Percentiles rank a stretch among this genome's conserved stretches.
These are phyloP conservation scores for Lottia gigantea DNA, from an alignment of 2,888 invertebrate species.

Conservation along the genomic window DNA sequence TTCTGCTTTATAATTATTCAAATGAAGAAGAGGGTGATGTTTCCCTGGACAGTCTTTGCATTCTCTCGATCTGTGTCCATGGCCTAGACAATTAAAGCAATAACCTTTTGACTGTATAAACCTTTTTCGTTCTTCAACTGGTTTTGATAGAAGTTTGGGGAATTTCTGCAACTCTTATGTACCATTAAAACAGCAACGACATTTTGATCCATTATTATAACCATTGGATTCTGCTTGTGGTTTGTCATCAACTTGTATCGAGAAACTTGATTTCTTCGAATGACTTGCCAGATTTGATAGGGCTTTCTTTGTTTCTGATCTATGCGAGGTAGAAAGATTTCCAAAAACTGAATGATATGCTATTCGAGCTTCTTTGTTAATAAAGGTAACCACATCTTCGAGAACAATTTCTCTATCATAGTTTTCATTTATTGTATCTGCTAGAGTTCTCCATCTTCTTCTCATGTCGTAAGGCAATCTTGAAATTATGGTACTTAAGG, in stretches of 20 bases:
- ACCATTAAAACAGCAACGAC: neutral
- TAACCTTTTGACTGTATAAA: neutral
- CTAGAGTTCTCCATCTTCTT: neutral
- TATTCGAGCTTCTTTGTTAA: neutral
- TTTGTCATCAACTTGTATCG: neutral
- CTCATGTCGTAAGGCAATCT: neutral
- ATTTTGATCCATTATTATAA: too few relatives aligned
- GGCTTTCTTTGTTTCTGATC: too few relatives aligned
- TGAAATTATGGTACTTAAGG: neutral
- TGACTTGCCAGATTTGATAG: too few relatives aligned
- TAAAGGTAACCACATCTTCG: neutral
- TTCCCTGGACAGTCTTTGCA: neutral
- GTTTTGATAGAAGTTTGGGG: neutral
- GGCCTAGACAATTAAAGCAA: neutral
- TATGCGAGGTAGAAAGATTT: neutral
- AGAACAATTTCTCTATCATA: neutral
- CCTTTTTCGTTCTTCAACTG: neutral
- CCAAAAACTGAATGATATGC: neutral
- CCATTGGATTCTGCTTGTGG: neutral
- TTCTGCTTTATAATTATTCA: too few relatives aligned
- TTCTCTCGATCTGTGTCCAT: neutral
- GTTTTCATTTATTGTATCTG: neutral
- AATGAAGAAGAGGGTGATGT: too few relatives aligned
- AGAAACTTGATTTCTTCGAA: too few relatives aligned
- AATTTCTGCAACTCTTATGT: neutral